These are phyloP conservation scores for Pachyramphus minor DNA, from an alignment of 2,113 vertebrate species.

Conservation along the genomic window DNA sequence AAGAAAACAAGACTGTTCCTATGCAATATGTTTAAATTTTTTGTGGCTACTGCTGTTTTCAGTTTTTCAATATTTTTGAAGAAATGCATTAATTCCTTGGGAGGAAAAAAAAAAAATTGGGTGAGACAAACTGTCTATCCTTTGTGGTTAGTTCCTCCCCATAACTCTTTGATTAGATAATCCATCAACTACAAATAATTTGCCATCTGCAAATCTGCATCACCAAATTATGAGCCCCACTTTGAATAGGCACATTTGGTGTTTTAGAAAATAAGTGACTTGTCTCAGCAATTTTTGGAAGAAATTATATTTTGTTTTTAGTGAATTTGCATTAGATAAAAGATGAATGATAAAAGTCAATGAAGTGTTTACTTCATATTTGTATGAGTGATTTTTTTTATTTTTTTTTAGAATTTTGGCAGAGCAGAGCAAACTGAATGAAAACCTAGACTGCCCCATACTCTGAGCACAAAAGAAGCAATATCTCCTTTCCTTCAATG, in stretches of 20 bases:
- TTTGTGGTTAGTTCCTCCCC: background rate
- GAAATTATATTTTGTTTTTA: background rate
- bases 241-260: conserved; percentile 17
- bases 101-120: background rate
- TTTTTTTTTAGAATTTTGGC: background rate
- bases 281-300: background rate
- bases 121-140: background rate
- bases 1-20: background rate
- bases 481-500: background rate
- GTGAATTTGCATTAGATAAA: background rate
- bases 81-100: background rate
- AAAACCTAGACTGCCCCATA: background rate
- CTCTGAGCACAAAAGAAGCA: background rate
- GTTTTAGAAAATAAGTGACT: conserved; percentile 14
- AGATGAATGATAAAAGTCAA: background rate
- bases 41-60: background rate
- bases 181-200: background rate
- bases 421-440: background rate
- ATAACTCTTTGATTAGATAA: background rate
- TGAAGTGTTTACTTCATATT: background rate
- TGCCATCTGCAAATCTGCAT: background rate
- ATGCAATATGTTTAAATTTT: background rate
- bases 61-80: background rate
- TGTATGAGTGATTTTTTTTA: background rate
- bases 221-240: background rate